Evolutionary conservation across 2,888 invertebrate genomes (phyloP), one percentile per base, ranked within the genome.

Genomic region (Gymnosoma rotundatum): DNA sequence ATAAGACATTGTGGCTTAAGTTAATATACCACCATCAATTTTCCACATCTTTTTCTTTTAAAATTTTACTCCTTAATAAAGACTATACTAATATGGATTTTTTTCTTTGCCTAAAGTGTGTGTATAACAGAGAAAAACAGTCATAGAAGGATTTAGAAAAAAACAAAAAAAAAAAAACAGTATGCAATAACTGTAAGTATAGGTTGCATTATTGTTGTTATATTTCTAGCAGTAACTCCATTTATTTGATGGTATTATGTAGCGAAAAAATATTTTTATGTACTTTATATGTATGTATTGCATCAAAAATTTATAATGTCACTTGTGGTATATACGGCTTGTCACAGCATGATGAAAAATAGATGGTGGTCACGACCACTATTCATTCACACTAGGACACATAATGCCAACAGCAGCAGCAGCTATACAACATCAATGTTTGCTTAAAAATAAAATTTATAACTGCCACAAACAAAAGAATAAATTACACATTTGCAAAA

Each of bases 301-400:
- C 89, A 89, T 89, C 88, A 42, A 89, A 90, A 90, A 91, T 91
- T 90, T 90, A 90, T 90, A 89, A 88, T 89, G 91, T 89, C 90
- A 83, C 86, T 85, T 75, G 72, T 79, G 86, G 81, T 78, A 75
- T 83, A 79, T 78, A 85, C 75, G 81, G 64, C 78, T 70, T 84
- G 86, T 83, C 80, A 78, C 80, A 75, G 83, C 79, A 80, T 83
- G 80, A 83, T 80, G 83, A 83, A 83, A 78, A 86, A 83, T 86
- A 81, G 80, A 80, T 80, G 83, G 78, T 83, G 85, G 85, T 83
- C 83, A 83, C 80, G 83, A 86, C 66, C 75, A 58, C 67, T 63
- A 54, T 20, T 18, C 67, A 70, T 74, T 61, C 63, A 69, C 66
- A 72, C 64, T 45, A 66, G 52, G 48, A 75, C 70, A 75, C 50